Base-by-base conservation (phyloP, 1,140 invertebrate genomes). In the Scaptomyza pallida region DNA sequence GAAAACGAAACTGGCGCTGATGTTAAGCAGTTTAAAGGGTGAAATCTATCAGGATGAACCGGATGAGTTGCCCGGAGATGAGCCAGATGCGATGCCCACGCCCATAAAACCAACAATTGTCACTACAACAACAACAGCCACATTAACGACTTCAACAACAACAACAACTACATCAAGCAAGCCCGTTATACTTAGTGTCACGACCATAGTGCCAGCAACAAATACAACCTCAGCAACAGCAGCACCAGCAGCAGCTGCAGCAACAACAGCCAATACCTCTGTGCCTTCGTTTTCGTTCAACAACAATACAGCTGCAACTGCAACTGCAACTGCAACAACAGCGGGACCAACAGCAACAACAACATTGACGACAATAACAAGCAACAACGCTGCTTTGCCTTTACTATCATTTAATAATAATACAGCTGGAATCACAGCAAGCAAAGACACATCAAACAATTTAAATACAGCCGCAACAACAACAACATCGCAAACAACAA, bases 1-100 rank as follows among this genome's bases (percentile, higher is more conserved):
- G 30, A 91, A 90, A 65, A 85, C 80, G 2, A 91, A 91, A 59
- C 48, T 91, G 35, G 86, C 90, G 0, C 52, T 90, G 3, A 91
- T 91, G 88, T 55, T 91, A 6, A 90, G 83, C 45, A 88, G 89
- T 1, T 47, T 91, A 6, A 65, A 75, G 10, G 90, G 90, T 15
- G 90, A 91, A 72, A 72, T 91, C 8, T 89, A 91, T 54, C 63
- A 76, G 2, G 80, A 63, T 8, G 71, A 72, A 13, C 33, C 62
- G 3, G 63, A n/a, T n/a, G n/a, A 80, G 12, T 37, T 51, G 2
- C 30, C 56, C 5, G n/a, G n/a, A n/a, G 85, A 89, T 69, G 73
- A 80, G 33, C 13, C 51, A 0, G 82, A 86, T 17, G 37, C 69
- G 5, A 47, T 12, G 6, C n/a, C 9, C 10, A 47, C 12, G 6